These are phyloP conservation scores for Eupithecia vulgata DNA, from an alignment of 2,888 invertebrate genomes.

Conservation along the genomic window DNA sequence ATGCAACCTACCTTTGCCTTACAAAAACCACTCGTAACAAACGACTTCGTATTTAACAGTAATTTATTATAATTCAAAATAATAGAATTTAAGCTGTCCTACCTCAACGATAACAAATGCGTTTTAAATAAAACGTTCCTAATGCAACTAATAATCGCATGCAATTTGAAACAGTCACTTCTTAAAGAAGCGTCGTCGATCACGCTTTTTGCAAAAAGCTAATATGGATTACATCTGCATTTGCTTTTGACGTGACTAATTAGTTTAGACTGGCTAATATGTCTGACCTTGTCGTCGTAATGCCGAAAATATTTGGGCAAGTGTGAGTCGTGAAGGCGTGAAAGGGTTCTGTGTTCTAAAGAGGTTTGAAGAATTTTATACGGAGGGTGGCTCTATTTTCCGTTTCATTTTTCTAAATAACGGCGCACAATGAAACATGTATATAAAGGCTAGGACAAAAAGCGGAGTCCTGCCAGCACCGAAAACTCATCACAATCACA, in stretches of 20 bases:
- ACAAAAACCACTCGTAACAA: background rate
- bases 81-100: conserved; percentile 7
- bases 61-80: conserved; percentile 2
- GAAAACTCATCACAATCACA: too few species aligned
- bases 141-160: conserved; percentile 30
- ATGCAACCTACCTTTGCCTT: background rate
- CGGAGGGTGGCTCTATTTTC: too few species aligned
- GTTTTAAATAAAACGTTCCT: conserved; percentile 29
- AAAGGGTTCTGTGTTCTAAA: background rate
- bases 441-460: too few species aligned
- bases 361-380: too few species aligned
- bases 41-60: conserved; percentile 6
- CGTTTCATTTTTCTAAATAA: too few species aligned
- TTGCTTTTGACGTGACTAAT: conserved; percentile 74
- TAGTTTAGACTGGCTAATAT: conserved; percentile 64
- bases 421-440: too few species aligned
- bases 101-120: conserved; percentile 15
- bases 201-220: conserved; percentile 52
- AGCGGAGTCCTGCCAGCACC: too few species aligned
- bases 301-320: conserved; percentile 49
- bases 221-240: conserved; percentile 71
- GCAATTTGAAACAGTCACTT: conserved; percentile 32
- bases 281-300: conserved; percentile 61
- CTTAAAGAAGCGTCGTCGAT: conserved; percentile 53
- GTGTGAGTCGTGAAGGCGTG: background rate